These are phyloP conservation scores for Drosophila funebris DNA, from an alignment of 1,140 invertebrate genomes.

Conservation along the genomic window DNA sequence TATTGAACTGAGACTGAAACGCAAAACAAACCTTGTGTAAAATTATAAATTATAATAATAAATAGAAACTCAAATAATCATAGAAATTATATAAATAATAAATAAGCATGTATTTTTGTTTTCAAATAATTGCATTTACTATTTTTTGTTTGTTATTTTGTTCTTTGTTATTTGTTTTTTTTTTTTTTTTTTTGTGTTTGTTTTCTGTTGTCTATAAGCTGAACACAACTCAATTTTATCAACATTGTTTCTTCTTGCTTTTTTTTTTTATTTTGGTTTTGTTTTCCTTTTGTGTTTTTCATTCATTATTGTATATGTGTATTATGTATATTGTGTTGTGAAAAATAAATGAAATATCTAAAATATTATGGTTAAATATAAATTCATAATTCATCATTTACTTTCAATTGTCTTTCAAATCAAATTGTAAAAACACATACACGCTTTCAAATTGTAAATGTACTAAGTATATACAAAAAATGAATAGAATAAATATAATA, in stretches of 20 bases:
- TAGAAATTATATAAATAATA: constrained; percentile 14
- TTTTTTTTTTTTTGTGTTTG: constrained; percentile 25
- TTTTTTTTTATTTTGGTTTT: constrained; percentile 19
- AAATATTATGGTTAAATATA: constrained; percentile 22
- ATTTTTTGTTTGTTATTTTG: constrained; percentile 15
- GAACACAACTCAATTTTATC: constrained; percentile 65
- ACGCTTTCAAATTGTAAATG: constrained; percentile 4
- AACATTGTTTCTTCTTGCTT: constrained; percentile 46
- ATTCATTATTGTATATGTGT: constrained; percentile 8
- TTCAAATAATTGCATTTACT: too few species aligned
- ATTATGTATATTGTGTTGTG: constrained; percentile 11
- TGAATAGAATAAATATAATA: neutral
- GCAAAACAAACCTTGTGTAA: too few species aligned
- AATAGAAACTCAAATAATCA: constrained; percentile 6
- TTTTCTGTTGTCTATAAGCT: constrained; percentile 33
- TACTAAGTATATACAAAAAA: constrained; percentile 5
- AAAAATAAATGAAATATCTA: constrained; percentile 18
- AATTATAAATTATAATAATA: neutral
- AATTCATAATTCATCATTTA: constrained; percentile 19
- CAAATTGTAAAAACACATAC: constrained; percentile 9
- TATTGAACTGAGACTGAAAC: constrained; percentile 8
- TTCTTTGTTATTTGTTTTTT: constrained; percentile 4
- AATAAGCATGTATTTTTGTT: constrained; percentile 22
- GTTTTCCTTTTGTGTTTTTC: constrained; percentile 7
- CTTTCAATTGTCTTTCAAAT: constrained; percentile 17